Percentiles rank a stretch among this genome's conserved stretches.
These are phyloP conservation scores for Stichopus horrens DNA, from an alignment of 53 echinoderm and acorn worm genomes.

Conservation along the genomic window DNA sequence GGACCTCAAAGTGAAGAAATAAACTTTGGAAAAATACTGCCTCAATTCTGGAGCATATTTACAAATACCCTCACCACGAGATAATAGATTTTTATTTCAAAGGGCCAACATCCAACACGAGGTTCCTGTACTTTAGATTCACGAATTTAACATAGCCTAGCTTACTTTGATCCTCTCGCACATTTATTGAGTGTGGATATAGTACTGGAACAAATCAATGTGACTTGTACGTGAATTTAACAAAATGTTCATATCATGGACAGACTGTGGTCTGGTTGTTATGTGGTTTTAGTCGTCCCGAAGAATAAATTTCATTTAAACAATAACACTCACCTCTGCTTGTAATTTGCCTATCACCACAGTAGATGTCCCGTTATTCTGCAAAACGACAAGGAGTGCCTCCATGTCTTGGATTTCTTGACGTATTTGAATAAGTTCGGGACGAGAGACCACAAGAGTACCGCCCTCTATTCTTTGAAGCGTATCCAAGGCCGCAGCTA, in stretches of 20 bases:
- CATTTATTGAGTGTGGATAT: no score
- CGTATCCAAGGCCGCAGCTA: not conserved
- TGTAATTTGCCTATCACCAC: not conserved
- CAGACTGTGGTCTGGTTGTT: not conserved
- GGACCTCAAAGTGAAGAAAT: no score
- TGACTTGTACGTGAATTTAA: not conserved
- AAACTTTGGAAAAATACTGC: no score
- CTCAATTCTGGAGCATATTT: no score
- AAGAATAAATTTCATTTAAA: not conserved
- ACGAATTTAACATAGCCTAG: no score
- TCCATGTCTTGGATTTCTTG: slow-evolving; percentile 28
- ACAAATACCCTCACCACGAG: no score
- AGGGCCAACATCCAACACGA: no score
- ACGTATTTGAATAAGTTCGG: slow-evolving; percentile 40
- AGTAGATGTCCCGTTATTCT: slow-evolving; percentile 6
- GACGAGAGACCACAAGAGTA: slow-evolving; percentile 29
- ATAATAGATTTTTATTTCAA: no score
- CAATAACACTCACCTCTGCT: slow-evolving; percentile 33
- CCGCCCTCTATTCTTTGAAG: slow-evolving; percentile 33
- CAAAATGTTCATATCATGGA: not conserved
- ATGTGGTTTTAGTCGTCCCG: no score
- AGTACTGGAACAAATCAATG: not conserved
- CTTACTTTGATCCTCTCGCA: no score
- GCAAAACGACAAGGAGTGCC: not conserved
- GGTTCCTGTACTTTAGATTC: no score